Evolutionary conservation across 2,113 vertebrate species (phyloP).

Genomic region (Falco punctatus): DNA sequence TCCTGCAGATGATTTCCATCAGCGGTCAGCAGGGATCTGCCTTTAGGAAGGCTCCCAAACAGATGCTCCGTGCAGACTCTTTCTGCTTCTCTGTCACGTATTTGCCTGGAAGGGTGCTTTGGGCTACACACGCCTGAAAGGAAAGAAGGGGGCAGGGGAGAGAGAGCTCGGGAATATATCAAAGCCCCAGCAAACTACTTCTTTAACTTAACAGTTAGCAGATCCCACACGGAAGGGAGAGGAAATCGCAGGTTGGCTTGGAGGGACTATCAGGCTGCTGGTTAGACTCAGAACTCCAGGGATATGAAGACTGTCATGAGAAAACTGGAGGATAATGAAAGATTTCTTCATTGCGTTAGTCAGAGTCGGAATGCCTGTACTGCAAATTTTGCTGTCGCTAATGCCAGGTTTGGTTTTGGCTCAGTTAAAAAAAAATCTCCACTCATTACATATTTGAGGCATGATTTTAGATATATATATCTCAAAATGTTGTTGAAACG

Average conservation of each 20-base stretch:
- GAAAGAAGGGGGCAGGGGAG: neutral
- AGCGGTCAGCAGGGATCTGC: neutral
- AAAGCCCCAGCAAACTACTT: neutral
- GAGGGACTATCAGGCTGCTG: neutral
- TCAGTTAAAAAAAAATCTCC: neutral
- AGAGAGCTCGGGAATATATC: neutral
- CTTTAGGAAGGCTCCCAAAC: conserved; percentile 48
- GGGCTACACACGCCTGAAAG: neutral
- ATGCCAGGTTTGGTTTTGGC: neutral
- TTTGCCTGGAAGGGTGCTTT: neutral
- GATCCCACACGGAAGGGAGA: neutral
- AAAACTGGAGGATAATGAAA: neutral
- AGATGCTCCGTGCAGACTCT: neutral
- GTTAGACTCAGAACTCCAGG: neutral
- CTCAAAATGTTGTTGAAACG: neutral
- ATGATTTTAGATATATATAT: neutral
- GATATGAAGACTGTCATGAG: neutral
- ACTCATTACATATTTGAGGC: neutral
- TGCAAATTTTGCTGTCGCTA: neutral
- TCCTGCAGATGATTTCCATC: conserved; percentile 42
- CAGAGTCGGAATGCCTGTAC: neutral
- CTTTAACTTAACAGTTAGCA: neutral
- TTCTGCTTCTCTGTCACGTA: neutral
- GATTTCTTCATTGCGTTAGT: conserved; percentile 21
- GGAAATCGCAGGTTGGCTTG: neutral